Percentiles rank a stretch among this genome's conserved stretches.
Evolutionary conservation across 2,888 invertebrate species (phyloP).

Genomic region (Noctua janthina): DNA sequence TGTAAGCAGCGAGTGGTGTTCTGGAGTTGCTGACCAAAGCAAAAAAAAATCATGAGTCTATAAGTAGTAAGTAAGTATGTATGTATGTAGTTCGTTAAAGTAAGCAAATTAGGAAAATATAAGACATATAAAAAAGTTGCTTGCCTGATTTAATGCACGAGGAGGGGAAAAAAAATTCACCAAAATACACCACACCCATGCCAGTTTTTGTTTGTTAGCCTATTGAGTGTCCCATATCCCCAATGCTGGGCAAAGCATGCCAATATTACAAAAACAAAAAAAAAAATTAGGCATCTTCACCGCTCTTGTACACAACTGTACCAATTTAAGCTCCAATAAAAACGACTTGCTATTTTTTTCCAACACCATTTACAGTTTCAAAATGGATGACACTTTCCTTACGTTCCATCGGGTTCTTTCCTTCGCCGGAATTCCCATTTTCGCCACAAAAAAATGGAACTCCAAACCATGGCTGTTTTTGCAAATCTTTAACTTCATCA

Average conservation of each 20-base stretch:
- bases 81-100: background rate
- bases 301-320: conserved; percentile 56
- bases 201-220: too few relatives aligned
- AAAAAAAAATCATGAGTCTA: too few relatives aligned
- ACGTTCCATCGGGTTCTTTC: conserved; percentile 80
- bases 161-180: background rate
- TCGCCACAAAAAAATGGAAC: conserved; percentile 76
- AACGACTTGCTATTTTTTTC: conserved; percentile 44
- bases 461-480: conserved; percentile 77
- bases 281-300: background rate
- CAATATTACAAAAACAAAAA: background rate
- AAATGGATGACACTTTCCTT: conserved; percentile 80
- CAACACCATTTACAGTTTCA: conserved; percentile 52
- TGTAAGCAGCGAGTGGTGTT: background rate
- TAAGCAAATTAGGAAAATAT: background rate
- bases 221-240: too few relatives aligned
- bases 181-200: background rate
- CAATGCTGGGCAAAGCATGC: too few relatives aligned
- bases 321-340: conserved; percentile 66
- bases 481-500: conserved; percentile 79
- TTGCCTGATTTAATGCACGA: background rate
- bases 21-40: background rate
- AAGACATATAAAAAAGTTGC: background rate
- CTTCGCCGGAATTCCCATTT: conserved; percentile 81
- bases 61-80: background rate